phyloP scores from a whole-genome alignment of 2,797 vertebrate species.

The Acanthiza pusilla region DNA sequence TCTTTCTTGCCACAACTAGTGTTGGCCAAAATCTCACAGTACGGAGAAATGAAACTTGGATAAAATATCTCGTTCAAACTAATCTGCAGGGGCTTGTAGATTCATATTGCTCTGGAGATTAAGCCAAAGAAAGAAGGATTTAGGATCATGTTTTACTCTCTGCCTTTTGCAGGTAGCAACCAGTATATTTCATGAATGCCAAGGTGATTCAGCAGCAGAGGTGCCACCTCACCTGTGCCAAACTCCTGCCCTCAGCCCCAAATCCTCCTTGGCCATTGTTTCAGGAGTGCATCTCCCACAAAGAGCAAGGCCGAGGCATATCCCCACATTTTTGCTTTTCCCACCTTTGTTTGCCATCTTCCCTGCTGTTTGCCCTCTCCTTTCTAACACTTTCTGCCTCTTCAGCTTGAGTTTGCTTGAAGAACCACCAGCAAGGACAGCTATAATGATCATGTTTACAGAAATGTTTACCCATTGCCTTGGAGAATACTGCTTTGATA shows the following conservation, averaged over 20 bases:
- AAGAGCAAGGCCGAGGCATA: background rate
- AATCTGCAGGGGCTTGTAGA: background rate
- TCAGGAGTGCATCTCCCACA: fast-evolving
- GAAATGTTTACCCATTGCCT: background rate
- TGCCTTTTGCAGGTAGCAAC: background rate
- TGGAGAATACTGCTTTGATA: background rate
- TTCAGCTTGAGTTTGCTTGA: background rate
- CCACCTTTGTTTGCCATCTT: background rate
- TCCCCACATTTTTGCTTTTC: background rate
- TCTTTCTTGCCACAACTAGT: background rate
- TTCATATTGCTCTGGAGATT: background rate
- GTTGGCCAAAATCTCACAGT: background rate
- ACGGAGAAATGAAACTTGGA: background rate
- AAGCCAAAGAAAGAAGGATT: background rate
- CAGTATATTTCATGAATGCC: background rate
- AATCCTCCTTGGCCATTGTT: background rate
- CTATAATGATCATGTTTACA: background rate
- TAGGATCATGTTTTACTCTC: background rate
- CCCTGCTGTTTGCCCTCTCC: background rate
- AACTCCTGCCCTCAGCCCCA: background rate
- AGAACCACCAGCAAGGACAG: background rate
- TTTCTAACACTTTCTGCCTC: background rate
- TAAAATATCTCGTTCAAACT: background rate
- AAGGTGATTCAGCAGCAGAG: background rate
- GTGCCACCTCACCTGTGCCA: background rate